phyloP scores from a whole-genome alignment of 2,113 vertebrate species.

The Acanthochromis polyacanthus region DNA sequence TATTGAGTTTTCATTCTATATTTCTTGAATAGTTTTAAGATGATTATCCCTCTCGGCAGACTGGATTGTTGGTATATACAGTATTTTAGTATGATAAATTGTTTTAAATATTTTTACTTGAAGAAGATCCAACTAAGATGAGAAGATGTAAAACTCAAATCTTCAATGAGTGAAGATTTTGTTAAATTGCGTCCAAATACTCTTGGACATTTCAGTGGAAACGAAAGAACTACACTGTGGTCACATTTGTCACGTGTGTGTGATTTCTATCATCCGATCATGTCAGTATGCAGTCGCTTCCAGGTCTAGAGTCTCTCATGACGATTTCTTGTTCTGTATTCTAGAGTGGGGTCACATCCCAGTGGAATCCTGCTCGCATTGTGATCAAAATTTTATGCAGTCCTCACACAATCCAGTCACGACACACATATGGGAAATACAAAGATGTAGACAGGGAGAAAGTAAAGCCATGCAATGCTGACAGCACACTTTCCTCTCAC shows the following conservation, averaged over 20 bases:
- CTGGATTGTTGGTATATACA: background rate
- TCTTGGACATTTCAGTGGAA: background rate
- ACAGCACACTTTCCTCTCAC: constrained; percentile 54
- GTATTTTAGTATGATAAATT: background rate
- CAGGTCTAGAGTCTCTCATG: constrained; percentile 19
- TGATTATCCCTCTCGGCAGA: background rate
- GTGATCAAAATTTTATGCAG: constrained; percentile 70
- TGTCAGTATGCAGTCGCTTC: constrained; percentile 3
- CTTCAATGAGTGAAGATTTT: background rate
- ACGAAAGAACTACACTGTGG: no score
- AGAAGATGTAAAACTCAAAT: background rate
- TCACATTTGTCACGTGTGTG: constrained; percentile 13
- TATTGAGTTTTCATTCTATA: background rate
- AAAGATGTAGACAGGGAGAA: constrained; percentile 29
- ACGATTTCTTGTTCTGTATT: constrained; percentile 49
- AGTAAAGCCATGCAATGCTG: constrained; percentile 55
- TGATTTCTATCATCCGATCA: background rate
- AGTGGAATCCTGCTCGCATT: constrained; percentile 44
- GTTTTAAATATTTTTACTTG: background rate
- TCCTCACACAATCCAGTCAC: constrained; percentile 64
- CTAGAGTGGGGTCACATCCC: constrained; percentile 58
- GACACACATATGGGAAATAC: constrained; percentile 56
- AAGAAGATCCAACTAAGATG: background rate
- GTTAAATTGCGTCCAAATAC: background rate
- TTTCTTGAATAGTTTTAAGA: background rate